Evolutionary conservation across 2,113 vertebrate genomes (phyloP), one percentile per base, ranked within the genome.

Genomic region (Enhydra lutris): DNA sequence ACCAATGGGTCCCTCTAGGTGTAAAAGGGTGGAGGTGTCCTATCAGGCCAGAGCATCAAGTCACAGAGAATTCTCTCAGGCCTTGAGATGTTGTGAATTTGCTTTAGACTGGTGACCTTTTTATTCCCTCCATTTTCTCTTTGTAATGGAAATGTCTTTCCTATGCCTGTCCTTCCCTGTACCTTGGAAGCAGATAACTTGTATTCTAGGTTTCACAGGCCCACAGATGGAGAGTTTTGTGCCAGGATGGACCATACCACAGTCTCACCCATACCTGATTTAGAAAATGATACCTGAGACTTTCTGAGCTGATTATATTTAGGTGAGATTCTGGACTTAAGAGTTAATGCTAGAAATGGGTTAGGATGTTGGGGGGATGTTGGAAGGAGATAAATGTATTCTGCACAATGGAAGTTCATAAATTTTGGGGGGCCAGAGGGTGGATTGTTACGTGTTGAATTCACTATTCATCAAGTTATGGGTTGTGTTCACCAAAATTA

Each of bases 221-320:
- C 34, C 71, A 74, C 14, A 69, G 39, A 88, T 47, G 45, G 76
- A 76, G 55, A 81, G 91, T 86, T 76, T 50, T 59, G 34, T 39
- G 29, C 47, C 29, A 63, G 10, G 45, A 80, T 18, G 34, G 42
- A 52, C 18, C 31, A 94, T 52, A 80, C 26, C n/a, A 55, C 26
- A 80, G 45, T 78, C 52, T 47, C 23, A 80, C 21, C 55, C 4
- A 29, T 13, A 76, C 31, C 36, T 85, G 17, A 94, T 67, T 85
- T 29, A 65, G 57, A 90, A 61, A 18, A 81, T 89, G 18, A 89
- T 34, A 92, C 59, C 9, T 92, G 61, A 45, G 31, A 74, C 57
- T 88, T 94, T 71, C n/a, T 26, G 29, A 78, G 85, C 69, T 90
- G 61, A 88, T 78, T 87, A 45, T 83, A 94, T 91, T 88, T 78